Base-by-base conservation (phyloP, 1,140 invertebrate species). In the Arctopsyche grandis region DNA sequence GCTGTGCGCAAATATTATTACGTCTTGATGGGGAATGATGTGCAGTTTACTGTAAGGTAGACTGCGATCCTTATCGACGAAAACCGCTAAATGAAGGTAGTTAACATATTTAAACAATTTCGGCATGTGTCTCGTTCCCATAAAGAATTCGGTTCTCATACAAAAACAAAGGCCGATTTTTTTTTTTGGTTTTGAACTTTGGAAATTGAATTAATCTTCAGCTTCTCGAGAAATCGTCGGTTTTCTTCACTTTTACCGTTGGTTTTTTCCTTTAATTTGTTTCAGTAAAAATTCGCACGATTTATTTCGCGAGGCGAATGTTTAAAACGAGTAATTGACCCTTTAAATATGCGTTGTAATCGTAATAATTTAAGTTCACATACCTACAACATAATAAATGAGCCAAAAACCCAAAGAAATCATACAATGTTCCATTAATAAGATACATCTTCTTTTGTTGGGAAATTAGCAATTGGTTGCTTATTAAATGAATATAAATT, bases 61-160 rank as follows among this genome's bases (percentile, higher is more conserved):
- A n/a, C n/a, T 46, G 16, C 21, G 63, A 66, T 66, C 24, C 9
- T 24, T 66, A 66, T 66, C 63, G 5, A 22, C 63, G 24, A 66
- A 66, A 66, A 66, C 63, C 63, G 63, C 63, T 66, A 66, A 66
- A 26, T 66, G 63, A 66, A 22, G 63, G 63, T 26, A 12, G 63
- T 66, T 66, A 66, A 66, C 63, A 66, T 66, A 66, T 66, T 66
- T 66, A 66, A 66, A 66, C 63, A 66, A 66, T 66, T 66, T 66
- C 63, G 63, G 63, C 24, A 60, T 60, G 56, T 60, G 56, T 60
- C 56, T 60, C 56, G 56, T 66, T 66, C 63, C 63, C 63, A 66
- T 66, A 66, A 66, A 66, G 22, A 66, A 66, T 66, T 66, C 24
- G 14, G 63, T 66, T 66, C 63, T 29, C 63, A 66, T 66, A 29